phyloP scores from a whole-genome alignment of 2,888 invertebrate genomes.

The Netelia melanura region DNA sequence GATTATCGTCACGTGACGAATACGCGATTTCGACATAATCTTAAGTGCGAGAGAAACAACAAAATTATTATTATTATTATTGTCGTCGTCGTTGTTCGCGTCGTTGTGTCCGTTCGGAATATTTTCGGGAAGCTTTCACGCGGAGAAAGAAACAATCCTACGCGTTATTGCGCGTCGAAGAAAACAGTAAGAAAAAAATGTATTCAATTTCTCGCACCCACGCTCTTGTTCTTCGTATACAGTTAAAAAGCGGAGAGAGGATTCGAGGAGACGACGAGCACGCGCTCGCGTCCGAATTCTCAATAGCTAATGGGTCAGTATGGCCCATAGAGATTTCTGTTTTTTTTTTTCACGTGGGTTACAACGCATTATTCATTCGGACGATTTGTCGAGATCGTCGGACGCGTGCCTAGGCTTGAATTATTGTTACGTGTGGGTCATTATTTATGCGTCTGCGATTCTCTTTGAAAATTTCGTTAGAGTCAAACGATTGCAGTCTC shows the following conservation, averaged over 20 bases:
- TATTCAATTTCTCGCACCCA: conserved; percentile 53
- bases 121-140: conserved; percentile 20
- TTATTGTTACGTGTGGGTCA: conserved; percentile 32
- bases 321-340: conserved; percentile 24
- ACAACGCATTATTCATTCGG: conserved; percentile 69
- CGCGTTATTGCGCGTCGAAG: conserved; percentile 10
- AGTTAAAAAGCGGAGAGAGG: conserved; percentile 12
- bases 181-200: conserved; percentile 52
- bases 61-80: conserved; percentile 29
- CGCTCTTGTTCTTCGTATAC: conserved; percentile 17
- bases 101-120: background rate
- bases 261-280: conserved; percentile 39
- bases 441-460: conserved; percentile 50
- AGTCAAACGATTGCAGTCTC: background rate
- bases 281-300: conserved; percentile 52
- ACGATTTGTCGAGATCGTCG: conserved; percentile 69
- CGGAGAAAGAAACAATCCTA: conserved; percentile 44
- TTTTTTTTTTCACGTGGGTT: conserved; percentile 33
- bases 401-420: conserved; percentile 41
- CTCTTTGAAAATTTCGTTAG: conserved; percentile 33
- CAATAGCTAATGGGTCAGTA: conserved; percentile 58
- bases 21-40: conserved; percentile 67
- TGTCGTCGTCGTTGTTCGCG: conserved; percentile 6
- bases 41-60: conserved; percentile 15
- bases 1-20: conserved; percentile 22